Conservation (phyloP, 1,140 invertebrate genomes). For the Lepeophtheirus salmonis region DNA sequence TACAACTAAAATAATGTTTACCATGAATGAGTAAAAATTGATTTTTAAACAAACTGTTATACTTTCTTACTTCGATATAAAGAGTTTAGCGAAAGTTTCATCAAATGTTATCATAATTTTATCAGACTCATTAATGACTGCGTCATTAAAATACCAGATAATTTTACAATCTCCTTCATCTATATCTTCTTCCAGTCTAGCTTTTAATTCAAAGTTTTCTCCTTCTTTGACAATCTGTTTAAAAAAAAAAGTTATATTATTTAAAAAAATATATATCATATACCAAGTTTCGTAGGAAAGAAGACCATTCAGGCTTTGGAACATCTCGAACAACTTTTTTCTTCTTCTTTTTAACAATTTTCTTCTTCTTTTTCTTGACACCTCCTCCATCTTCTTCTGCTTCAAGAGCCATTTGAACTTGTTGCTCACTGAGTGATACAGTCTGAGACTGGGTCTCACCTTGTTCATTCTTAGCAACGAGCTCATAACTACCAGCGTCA, state of each 20-base stretch:
- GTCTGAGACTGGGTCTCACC: slow-evolving; percentile 74
- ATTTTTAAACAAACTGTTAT: neutral
- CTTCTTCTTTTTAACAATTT: slow-evolving; percentile 21
- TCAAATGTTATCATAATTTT: slow-evolving; percentile 15
- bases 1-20: neutral
- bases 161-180: slow-evolving; percentile 11
- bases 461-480: slow-evolving; percentile 78
- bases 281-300: slow-evolving; percentile 18
- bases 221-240: slow-evolving; percentile 16
- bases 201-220: slow-evolving; percentile 15
- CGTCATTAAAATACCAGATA: slow-evolving; percentile 17
- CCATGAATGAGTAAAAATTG: neutral
- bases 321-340: slow-evolving; percentile 14
- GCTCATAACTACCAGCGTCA: slow-evolving; percentile 72
- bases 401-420: slow-evolving; percentile 19
- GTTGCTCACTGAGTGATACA: slow-evolving; percentile 52
- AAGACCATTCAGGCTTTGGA: slow-evolving; percentile 3
- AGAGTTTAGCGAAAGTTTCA: slow-evolving; percentile 13
- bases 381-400: slow-evolving; percentile 13
- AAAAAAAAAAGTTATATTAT: too few species aligned
- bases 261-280: too few species aligned
- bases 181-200: slow-evolving; percentile 17
- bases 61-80: neutral
- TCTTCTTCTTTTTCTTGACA: slow-evolving; percentile 22
- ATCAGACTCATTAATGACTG: neutral